phyloP scores from a whole-genome alignment of 2,113 vertebrate species.

The Chrysochloris asiatica region DNA sequence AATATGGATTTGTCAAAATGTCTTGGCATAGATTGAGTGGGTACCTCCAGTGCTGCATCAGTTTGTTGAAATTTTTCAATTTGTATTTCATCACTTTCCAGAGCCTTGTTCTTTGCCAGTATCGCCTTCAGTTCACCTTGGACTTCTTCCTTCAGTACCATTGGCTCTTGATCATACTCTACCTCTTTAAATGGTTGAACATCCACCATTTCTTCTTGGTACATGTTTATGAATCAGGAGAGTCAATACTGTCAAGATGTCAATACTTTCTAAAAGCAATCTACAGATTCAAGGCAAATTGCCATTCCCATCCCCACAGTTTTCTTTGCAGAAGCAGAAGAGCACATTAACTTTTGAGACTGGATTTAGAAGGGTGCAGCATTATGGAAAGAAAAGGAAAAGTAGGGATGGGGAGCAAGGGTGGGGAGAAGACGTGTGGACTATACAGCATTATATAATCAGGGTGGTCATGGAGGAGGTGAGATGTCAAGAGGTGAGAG shows the following conservation, averaged over 20 bases:
- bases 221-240: background rate
- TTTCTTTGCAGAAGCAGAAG: background rate
- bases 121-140: too few relatives aligned
- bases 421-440: rapidly evolving
- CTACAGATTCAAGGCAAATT: background rate
- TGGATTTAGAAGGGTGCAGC: background rate
- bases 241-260: background rate
- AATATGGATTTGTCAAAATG: too few relatives aligned
- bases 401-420: rapidly evolving
- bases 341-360: rapidly evolving
- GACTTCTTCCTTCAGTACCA: too few relatives aligned
- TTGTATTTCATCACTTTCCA: too few relatives aligned
- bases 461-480: background rate
- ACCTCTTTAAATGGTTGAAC: too few relatives aligned
- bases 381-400: background rate
- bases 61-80: too few relatives aligned
- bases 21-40: too few relatives aligned
- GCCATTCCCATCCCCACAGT: background rate
- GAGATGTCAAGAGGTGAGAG: background rate
- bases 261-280: background rate
- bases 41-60: too few relatives aligned
- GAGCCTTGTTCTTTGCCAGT: too few relatives aligned
- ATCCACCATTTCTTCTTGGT: too few relatives aligned
- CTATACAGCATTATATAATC: background rate
- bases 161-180: too few relatives aligned